These are phyloP conservation scores for Drosophila mauritiana DNA, from an alignment of 1,140 invertebrate species.

Conservation along the genomic window DNA sequence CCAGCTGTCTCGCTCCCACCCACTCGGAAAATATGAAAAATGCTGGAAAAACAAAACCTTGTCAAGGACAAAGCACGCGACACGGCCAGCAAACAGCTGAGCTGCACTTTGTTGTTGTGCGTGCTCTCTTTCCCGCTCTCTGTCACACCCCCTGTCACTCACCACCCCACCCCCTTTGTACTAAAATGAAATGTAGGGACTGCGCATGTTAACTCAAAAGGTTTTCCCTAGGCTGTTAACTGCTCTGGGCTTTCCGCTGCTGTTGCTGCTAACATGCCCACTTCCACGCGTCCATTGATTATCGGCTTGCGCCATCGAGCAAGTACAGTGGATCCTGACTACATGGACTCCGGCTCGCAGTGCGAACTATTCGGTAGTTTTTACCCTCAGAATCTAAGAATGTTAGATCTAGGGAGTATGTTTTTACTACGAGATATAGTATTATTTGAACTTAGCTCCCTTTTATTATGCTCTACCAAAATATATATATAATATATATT, in stretches of 20 bases:
- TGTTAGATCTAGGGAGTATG: no score
- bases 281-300: constrained; percentile 42
- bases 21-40: constrained; percentile 47
- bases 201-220: constrained; percentile 54
- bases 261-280: constrained; percentile 41
- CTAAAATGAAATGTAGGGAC: constrained; percentile 19
- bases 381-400: no score
- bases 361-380: no score
- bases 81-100: constrained; percentile 72
- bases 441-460: no score
- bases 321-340: neutral
- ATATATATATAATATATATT: no score
- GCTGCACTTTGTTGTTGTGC: constrained; percentile 52
- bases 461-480: no score
- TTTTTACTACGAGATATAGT: no score
- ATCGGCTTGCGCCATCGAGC: constrained; percentile 40
- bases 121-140: constrained; percentile 19
- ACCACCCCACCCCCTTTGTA: constrained; percentile 11
- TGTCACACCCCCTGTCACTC: neutral
- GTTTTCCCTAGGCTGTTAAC: constrained; percentile 20
- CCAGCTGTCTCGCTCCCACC: constrained; percentile 15
- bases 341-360: neutral
- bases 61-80: constrained; percentile 80
- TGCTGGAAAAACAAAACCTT: constrained; percentile 78
- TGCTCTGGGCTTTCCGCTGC: neutral